Percentiles rank a stretch among this genome's conserved stretches.
Evolutionary conservation across 1,140 invertebrate species (phyloP).

Genomic region (Bathynomus jamesi): DNA sequence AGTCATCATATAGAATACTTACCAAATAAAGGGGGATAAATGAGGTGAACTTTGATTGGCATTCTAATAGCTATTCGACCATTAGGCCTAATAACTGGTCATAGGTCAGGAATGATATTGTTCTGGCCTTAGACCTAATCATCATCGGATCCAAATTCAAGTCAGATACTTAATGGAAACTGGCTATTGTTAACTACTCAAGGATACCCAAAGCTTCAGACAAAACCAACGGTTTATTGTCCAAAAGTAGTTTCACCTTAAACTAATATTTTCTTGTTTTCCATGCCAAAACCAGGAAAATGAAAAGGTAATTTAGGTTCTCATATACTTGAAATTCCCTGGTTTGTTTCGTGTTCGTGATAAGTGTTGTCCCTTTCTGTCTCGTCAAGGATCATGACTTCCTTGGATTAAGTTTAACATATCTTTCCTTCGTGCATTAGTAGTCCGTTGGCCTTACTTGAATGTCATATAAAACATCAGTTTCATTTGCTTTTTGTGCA

Average conservation of each 20-base stretch:
- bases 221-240: not conserved
- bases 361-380: not conserved
- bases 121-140: not conserved
- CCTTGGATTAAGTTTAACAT: not conserved
- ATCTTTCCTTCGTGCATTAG: not conserved
- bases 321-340: constrained; percentile 26
- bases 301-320: constrained; percentile 33
- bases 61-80: not conserved
- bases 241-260: not conserved
- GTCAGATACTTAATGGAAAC: too few relatives aligned
- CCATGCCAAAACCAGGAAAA: constrained; percentile 33
- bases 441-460: not conserved
- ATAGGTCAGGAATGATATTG: not conserved
- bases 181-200: not conserved
- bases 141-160: not conserved
- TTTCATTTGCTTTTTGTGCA: not conserved
- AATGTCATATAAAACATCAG: too few relatives aligned
- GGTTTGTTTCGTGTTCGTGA: not conserved
- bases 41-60: too few relatives aligned
- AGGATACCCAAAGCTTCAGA: not conserved
- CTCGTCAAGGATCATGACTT: not conserved
- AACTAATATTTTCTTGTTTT: constrained; percentile 25
- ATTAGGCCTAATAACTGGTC: not conserved
- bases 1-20: too few relatives aligned
- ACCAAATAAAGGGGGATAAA: too few relatives aligned